Conservation (phyloP, 2,113 vertebrate genomes). For the Mobula birostris region DNA sequence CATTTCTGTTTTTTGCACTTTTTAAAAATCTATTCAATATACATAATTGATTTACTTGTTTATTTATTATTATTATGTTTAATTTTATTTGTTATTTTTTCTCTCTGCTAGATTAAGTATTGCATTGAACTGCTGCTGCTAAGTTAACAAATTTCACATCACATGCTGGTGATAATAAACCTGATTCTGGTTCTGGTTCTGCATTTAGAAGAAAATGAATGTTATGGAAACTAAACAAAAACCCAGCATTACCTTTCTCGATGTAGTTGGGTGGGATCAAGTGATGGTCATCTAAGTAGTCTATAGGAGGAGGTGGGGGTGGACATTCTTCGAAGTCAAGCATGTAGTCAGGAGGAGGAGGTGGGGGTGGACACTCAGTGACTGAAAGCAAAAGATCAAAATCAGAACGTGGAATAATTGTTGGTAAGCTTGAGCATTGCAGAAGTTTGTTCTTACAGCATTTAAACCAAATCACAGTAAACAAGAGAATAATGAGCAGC, state of each 20-base stretch:
- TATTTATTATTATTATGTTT: no score
- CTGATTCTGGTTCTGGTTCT: no score
- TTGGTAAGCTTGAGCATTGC: no score
- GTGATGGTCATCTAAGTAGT: not conserved
- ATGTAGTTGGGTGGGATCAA: not conserved
- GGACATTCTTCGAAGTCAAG: not conserved
- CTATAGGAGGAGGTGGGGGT: conserved; percentile 20
- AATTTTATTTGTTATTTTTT: no score
- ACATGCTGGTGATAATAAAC: no score
- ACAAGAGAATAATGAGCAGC: not conserved
- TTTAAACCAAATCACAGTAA: not conserved
- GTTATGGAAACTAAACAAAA: not conserved
- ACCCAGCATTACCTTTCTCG: conserved; percentile 1
- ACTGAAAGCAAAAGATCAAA: not conserved
- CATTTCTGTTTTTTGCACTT: no score
- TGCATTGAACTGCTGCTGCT: no score
- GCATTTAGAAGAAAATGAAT: not conserved
- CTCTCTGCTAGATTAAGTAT: no score
- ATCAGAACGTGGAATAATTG: not conserved
- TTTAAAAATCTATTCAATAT: no score
- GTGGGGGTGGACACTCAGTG: conserved; percentile 9
- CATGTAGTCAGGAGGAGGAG: conserved; percentile 30
- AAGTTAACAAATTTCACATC: no score
- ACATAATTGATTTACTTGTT: no score
- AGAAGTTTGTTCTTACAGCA: not conserved